phyloP scores from a whole-genome alignment of 1,140 invertebrate genomes.

The Helicoverpa zea region DNA sequence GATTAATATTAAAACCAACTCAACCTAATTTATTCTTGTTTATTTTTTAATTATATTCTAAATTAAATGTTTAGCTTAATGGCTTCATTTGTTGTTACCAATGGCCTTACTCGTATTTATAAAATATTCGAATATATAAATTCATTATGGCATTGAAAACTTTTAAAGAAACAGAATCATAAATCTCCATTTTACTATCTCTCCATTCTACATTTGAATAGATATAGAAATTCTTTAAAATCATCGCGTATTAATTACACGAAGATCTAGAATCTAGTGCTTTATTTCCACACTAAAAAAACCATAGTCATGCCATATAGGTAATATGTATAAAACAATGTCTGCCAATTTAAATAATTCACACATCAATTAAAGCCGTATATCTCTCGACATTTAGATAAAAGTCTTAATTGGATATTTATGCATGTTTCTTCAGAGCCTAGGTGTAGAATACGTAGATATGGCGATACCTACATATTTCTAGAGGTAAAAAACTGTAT shows the following conservation, averaged over 20 bases:
- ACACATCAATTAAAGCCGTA: constrained; percentile 22
- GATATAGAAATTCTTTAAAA: not conserved
- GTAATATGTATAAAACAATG: constrained; percentile 17
- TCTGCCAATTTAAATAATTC: constrained; percentile 30
- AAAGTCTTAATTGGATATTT: constrained; percentile 41
- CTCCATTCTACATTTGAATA: too few species aligned
- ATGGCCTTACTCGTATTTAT: not conserved
- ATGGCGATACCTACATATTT: not conserved
- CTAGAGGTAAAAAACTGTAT: constrained; percentile 64
- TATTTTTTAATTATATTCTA: constrained; percentile 18
- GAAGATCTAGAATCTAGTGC: not conserved
- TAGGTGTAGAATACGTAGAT: not conserved
- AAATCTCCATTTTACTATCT: too few species aligned
- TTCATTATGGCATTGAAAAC: not conserved
- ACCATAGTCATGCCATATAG: not conserved
- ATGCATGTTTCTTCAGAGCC: not conserved
- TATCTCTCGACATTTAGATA: constrained; percentile 34
- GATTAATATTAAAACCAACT: not conserved
- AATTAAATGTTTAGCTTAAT: not conserved
- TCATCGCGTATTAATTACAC: not conserved
- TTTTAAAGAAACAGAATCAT: too few species aligned
- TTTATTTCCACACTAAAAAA: not conserved
- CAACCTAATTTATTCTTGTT: not conserved
- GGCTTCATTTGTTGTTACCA: constrained; percentile 5
- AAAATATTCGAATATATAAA: not conserved